Base-by-base conservation (phyloP, 2,797 vertebrate genomes). In the Poeciliopsis infans region DNA sequence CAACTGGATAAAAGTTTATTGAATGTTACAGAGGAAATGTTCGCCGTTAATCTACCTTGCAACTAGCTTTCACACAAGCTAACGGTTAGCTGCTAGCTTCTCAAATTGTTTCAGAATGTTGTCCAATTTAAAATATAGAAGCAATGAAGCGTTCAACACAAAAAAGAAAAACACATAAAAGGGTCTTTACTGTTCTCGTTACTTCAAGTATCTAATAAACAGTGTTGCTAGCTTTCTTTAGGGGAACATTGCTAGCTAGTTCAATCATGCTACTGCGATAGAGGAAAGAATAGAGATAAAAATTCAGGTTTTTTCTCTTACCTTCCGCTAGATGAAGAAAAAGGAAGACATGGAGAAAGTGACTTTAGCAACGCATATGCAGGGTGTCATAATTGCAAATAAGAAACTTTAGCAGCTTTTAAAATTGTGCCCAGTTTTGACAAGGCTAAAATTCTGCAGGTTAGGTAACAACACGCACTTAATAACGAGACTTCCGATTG, bases 301-400 rank as follows among this genome's bases (percentile, higher is more conserved):
- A 49, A 25, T 66, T 49, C 13, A 15, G 2, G 0, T 10, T 0
- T 46, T 0, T 25, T 73, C 36, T 75, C 94, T 94, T 90, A 96
- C 96, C 96, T 94, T 92, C 79, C 91, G 95, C 83, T 96, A 96
- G 93, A 91, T 94, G 89, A 95, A 93, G 83, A 82, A 81, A 81
- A 76, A 83, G 78, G 41, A 39, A 5, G 68, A 75, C 64, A 87
- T 83, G 72, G 70, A 75, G 85, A 84, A 85, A 83, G 85, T 83
- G 6, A 88, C 79, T 73, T 85, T 86, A 82, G 80, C 73, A 53
- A 73, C 64, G 77, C 66, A 90, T 25, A 83, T 89, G 85, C 74
- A 89, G 46, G 74, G 66, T 76, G 59, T 84, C 95, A 96, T 96
- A 23, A 79, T 85, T 77, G 81, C 13, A 59, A 83, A 78, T 33